Conservation (phyloP, 2,797 vertebrate species). For the Mus caroli region DNA sequence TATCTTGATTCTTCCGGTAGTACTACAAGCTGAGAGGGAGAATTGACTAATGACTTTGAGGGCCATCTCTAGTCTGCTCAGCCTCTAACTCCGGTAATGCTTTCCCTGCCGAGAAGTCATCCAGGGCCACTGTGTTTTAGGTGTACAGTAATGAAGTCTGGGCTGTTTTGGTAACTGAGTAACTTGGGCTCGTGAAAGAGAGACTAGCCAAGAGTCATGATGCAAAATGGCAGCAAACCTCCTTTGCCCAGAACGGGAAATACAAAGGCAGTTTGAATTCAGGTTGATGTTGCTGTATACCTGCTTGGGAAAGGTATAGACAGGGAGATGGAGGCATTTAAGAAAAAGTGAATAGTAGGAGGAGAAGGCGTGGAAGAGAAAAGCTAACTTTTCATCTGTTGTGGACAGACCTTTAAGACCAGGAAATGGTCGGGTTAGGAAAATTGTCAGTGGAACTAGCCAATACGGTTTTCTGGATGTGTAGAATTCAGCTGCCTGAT, state of each 20-base stretch:
- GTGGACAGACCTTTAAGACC: conserved; percentile 12
- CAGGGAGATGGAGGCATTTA: conserved; percentile 11
- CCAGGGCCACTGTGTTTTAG: not conserved
- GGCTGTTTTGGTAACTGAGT: conserved; percentile 19
- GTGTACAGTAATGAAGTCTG: not conserved
- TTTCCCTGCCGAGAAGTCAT: conserved; percentile 6
- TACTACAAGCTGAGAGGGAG: conserved; percentile 4
- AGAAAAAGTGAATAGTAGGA: conserved; percentile 28
- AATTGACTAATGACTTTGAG: not conserved
- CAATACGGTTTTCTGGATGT: conserved; percentile 19
- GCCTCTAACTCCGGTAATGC: not conserved
- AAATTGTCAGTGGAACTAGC: conserved; percentile 28
- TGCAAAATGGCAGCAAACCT: conserved; percentile 47
- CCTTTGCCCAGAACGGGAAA: not conserved
- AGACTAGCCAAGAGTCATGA: not conserved
- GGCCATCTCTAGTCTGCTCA: not conserved
- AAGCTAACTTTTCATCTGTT: conserved; percentile 31
- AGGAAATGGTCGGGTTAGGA: conserved; percentile 42
- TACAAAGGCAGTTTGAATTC: not conserved
- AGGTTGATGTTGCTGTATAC: not conserved
- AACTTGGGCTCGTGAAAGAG: conserved; percentile 22
- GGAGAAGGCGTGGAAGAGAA: not conserved
- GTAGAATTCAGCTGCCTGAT: conserved; percentile 10
- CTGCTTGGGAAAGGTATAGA: not conserved
- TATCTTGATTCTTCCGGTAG: conserved; percentile 42